These are phyloP conservation scores for Circaetus cinerascens DNA, from an alignment of 2,113 vertebrate species.

Conservation along the genomic window DNA sequence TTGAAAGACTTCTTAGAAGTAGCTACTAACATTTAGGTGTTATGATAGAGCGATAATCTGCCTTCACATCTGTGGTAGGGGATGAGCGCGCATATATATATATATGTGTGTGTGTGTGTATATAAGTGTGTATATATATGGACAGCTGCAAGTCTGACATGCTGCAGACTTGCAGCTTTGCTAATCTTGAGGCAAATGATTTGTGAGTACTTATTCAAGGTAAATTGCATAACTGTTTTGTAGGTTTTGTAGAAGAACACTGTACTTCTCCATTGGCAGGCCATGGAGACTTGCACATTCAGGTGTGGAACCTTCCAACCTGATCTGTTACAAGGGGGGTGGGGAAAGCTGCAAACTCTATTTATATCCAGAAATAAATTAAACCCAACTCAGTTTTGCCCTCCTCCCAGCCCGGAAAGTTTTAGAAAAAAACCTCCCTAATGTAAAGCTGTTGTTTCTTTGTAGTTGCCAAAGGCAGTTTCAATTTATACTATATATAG, in stretches of 20 bases:
- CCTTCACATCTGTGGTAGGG: not conserved
- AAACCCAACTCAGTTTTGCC: not conserved
- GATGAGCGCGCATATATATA: rapidly evolving
- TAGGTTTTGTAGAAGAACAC: not conserved
- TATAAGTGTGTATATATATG: no score
- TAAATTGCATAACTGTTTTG: rapidly evolving
- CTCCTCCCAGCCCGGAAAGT: not conserved
- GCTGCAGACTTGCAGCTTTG: not conserved
- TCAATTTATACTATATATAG: not conserved
- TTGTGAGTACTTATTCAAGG: not conserved
- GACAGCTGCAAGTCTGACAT: not conserved
- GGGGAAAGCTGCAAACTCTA: not conserved
- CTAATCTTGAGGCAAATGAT: not conserved
- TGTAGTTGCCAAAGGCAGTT: not conserved
- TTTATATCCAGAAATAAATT: not conserved
- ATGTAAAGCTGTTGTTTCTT: not conserved
- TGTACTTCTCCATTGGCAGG: not conserved
- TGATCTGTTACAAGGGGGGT: not conserved
- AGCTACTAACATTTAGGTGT: not conserved
- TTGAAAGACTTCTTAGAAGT: not conserved
- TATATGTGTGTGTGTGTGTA: not conserved
- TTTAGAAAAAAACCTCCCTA: not conserved
- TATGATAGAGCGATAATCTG: rapidly evolving
- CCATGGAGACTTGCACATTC: not conserved
- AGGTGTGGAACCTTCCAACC: not conserved